Evolutionary conservation across 2,113 vertebrate genomes (phyloP).

Genomic region (Vidua chalybeata): DNA sequence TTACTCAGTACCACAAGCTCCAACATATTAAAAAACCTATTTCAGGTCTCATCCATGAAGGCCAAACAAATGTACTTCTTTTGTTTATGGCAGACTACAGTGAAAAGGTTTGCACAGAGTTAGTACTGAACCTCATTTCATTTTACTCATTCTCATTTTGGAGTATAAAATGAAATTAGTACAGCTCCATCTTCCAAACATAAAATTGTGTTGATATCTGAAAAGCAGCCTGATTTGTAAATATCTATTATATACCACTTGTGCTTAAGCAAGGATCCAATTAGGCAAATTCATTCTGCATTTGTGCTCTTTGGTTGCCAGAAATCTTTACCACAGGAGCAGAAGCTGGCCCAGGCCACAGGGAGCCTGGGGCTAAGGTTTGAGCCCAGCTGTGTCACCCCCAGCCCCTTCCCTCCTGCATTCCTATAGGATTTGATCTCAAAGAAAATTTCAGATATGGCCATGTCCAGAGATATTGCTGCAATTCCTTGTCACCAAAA

Average conservation of each 20-base stretch:
- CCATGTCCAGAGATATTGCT: not conserved
- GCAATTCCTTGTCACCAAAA: not conserved
- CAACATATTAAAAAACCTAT: not conserved
- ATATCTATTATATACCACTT: conserved; percentile 63
- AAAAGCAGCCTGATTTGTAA: conserved; percentile 57
- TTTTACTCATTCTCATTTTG: conserved; percentile 7
- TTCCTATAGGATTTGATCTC: not conserved
- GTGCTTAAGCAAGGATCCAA: conserved; percentile 55
- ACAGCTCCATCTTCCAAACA: not conserved
- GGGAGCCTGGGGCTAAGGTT: not conserved
- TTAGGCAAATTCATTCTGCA: conserved; percentile 51
- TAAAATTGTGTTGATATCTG: conserved; percentile 28
- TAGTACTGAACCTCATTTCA: not conserved
- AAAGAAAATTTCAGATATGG: not conserved
- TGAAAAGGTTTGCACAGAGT: not conserved
- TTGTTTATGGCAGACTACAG: not conserved
- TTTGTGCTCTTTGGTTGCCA: conserved; percentile 39
- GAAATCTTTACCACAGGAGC: not conserved
- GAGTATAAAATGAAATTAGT: conserved; percentile 36
- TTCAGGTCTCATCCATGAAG: conserved; percentile 40
- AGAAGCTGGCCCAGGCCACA: not conserved
- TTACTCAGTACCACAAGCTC: conserved; percentile 33
- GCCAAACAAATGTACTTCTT: not conserved
- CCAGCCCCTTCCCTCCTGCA: not conserved
- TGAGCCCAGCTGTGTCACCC: not conserved